Evolutionary conservation across 2,113 vertebrate genomes (phyloP).

Genomic region (Piprites chloris): DNA sequence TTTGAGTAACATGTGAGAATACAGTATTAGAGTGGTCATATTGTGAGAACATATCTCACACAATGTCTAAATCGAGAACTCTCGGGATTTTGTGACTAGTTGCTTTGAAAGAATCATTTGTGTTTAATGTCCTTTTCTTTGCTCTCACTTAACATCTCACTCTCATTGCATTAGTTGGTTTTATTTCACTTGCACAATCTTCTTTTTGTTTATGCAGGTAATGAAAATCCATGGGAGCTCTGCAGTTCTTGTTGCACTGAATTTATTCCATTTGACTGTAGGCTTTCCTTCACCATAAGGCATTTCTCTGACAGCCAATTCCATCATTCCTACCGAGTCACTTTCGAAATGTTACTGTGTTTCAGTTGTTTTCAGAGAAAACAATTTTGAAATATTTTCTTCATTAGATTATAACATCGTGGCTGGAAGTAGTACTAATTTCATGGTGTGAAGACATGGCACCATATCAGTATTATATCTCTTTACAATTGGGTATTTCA

Average conservation of each 20-base stretch:
- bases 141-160: not conserved
- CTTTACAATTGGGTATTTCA: not conserved
- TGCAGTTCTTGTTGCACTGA: not conserved
- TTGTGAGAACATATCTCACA: fast-evolving
- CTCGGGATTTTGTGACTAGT: not conserved
- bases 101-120: not conserved
- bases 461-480: not conserved
- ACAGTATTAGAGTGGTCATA: not conserved
- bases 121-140: not conserved
- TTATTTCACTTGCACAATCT: not conserved
- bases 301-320: not conserved
- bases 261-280: not conserved
- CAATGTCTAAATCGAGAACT: not conserved
- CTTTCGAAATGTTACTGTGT: not conserved
- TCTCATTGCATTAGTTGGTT: not conserved
- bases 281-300: not conserved
- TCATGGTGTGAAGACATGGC: not conserved
- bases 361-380: not conserved
- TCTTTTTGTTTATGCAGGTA: not conserved
- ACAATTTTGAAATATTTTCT: not conserved
- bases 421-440: not conserved
- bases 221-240: not conserved
- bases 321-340: not conserved
- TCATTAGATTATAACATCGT: not conserved
- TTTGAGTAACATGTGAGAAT: not conserved